Evolutionary conservation across 1,140 invertebrate genomes (phyloP), one percentile per base, ranked within the genome.

Genomic region (Drosophila bocqueti): DNA sequence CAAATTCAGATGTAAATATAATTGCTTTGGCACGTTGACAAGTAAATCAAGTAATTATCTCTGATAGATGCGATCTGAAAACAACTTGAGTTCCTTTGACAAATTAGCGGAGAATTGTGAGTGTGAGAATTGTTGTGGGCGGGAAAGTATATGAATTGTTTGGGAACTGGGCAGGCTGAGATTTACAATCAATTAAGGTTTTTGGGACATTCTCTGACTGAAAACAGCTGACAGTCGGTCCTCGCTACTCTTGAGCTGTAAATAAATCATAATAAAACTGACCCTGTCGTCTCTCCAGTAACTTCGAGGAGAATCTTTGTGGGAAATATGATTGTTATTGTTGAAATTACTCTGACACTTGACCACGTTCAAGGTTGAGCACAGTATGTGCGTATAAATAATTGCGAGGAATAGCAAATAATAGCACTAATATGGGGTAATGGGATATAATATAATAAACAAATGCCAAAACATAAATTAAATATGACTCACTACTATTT

Each of bases 11-110:
- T 86, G 79, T 79, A 86, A 83, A 83, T 86, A 79, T 76, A 74
- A 83, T 87, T 77, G 76, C 55, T 71, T 55, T 77, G 71, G 46
- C 50, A 68, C 67, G 72, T 71, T 87, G 76, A 89, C 84, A 87
- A 81, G 67, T 89, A 71, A 87, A 83, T 83, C 80, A 81, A 83
- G 72, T 73, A 83, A 87, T 89, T 83, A 83, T 74, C 73, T 81
- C 34, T 62, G 72, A 76, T 82, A 83, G 72, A 87, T 89, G 62
- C 43, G 16, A 62, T 26, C 36, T 29, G 7, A 47, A 36, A 52
- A 61, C 65, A 83, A 57, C 55, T 72, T 72, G 77, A 81, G 47
- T n/a, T 21, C 52, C 45, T 38, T 24, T 26, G 40, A 61, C 43
- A 76, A 65, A 62, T 71, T 40, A 55, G 50, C 26, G 16, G 10